A percentile compares a stretch with the other conserved stretches of the same genome.
Evolutionary conservation across 2,797 vertebrate species (phyloP).

Genomic region (Oophaga sylvatica): DNA sequence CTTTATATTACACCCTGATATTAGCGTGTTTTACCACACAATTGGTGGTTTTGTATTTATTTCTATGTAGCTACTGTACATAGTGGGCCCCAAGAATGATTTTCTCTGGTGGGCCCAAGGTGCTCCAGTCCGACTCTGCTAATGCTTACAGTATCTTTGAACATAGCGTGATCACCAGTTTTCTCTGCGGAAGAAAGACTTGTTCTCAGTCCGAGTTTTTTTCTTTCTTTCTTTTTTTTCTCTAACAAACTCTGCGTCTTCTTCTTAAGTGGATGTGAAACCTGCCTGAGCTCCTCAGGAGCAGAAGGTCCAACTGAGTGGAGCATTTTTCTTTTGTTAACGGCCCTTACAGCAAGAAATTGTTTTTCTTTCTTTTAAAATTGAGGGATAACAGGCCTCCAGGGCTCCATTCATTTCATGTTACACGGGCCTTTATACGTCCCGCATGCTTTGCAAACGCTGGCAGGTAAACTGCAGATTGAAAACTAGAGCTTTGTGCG

Average conservation of each 20-base stretch:
- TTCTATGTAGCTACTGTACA: no score
- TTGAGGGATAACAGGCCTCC: slow-evolving; percentile 60
- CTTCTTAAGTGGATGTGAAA: slow-evolving; percentile 33
- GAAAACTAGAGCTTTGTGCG: slow-evolving; percentile 59
- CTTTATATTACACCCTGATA: no score
- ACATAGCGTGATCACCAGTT: slow-evolving; percentile 1
- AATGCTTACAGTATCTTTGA: background rate
- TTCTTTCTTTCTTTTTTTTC: background rate
- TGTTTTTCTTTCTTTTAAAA: slow-evolving; percentile 61
- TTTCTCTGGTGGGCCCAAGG: no score
- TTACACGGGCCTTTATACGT: slow-evolving; percentile 57
- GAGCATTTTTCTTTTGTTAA: slow-evolving; percentile 59
- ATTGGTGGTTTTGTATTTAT: no score
- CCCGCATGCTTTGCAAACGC: slow-evolving; percentile 57
- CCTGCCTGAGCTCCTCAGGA: slow-evolving; percentile 36
- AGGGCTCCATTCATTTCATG: slow-evolving; percentile 61
- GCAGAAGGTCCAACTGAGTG: slow-evolving; percentile 48
- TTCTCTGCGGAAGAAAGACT: background rate
- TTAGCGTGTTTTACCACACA: no score
- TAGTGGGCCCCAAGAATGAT: no score
- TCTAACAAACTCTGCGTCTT: slow-evolving; percentile 1
- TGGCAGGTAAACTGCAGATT: slow-evolving; percentile 60
- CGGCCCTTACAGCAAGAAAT: slow-evolving; percentile 58
- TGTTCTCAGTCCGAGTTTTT: slow-evolving; percentile 17
- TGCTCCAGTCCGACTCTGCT: no score